Evolutionary conservation across 2,797 vertebrate genomes (phyloP).

Genomic region (Hapalemur alaotrensis): DNA sequence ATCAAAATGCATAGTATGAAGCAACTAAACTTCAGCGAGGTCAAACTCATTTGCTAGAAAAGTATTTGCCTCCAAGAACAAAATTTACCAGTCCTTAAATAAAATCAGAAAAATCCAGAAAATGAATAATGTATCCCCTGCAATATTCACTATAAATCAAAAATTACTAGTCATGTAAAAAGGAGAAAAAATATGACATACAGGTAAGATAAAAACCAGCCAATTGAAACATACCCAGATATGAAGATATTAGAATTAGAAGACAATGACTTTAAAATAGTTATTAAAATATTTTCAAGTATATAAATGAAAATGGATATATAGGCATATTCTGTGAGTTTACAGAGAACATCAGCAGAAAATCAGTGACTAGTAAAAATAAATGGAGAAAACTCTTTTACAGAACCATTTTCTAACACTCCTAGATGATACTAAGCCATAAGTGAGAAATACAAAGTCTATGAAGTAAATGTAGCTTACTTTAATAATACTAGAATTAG

Average conservation of each 20-base stretch:
- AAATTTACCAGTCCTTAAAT: not conserved
- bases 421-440: not conserved
- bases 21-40: not conserved
- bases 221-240: not conserved
- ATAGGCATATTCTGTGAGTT: not conserved
- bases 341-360: not conserved
- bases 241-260: not conserved
- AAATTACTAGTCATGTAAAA: not conserved
- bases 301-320: not conserved
- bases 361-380: not conserved
- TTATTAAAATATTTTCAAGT: not conserved
- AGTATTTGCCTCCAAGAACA: not conserved
- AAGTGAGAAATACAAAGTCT: not conserved
- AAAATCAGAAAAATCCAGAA: not conserved
- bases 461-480: not conserved
- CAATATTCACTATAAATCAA: not conserved
- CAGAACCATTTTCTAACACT: not conserved
- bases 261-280: not conserved
- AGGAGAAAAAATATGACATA: not conserved
- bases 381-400: not conserved
- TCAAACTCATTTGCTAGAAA: not conserved
- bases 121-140: not conserved
- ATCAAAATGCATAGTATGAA: not conserved
- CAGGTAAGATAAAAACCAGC: not conserved
- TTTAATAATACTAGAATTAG: not conserved